phyloP scores from a whole-genome alignment of 2,888 invertebrate genomes.

The Apeira syringaria region DNA sequence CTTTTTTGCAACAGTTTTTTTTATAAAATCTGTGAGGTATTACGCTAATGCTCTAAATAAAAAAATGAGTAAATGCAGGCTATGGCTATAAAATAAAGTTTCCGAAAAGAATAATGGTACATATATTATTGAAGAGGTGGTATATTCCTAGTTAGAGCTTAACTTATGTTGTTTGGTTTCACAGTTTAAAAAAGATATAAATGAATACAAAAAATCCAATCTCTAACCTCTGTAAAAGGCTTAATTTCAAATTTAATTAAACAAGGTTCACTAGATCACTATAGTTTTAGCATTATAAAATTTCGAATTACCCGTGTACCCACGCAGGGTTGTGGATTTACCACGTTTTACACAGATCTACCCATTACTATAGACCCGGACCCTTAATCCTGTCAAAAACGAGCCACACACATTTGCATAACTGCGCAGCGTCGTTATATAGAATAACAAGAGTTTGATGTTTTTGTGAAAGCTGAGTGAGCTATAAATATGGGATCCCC shows the following conservation, averaged over 20 bases:
- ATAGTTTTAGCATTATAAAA: conserved; percentile 37
- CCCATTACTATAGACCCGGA: conserved; percentile 54
- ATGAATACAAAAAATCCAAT: too few relatives aligned
- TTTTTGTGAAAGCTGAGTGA: conserved; percentile 16
- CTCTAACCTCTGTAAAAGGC: conserved; percentile 15
- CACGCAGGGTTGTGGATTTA: conserved; percentile 44
- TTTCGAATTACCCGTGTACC: conserved; percentile 33
- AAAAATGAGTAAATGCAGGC: too few relatives aligned
- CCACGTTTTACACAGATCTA: conserved; percentile 55
- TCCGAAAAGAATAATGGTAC: too few relatives aligned
- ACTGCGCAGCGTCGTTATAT: conserved; percentile 37
- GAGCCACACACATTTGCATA: conserved; percentile 51
- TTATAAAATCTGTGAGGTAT: neutral
- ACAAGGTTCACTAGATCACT: conserved; percentile 33
- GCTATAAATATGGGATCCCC: conserved; percentile 11
- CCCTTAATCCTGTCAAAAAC: conserved; percentile 55
- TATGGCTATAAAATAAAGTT: too few relatives aligned
- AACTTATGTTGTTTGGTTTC: too few relatives aligned
- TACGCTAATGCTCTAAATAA: too few relatives aligned
- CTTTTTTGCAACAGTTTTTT: conserved; percentile 36
- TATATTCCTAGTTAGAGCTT: too few relatives aligned
- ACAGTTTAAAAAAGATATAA: too few relatives aligned
- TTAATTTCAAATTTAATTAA: conserved; percentile 37
- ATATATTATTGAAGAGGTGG: too few relatives aligned
- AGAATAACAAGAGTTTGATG: conserved; percentile 24